Evolutionary conservation across 2,797 vertebrate species (phyloP).

Genomic region (Delichon dasypus): DNA sequence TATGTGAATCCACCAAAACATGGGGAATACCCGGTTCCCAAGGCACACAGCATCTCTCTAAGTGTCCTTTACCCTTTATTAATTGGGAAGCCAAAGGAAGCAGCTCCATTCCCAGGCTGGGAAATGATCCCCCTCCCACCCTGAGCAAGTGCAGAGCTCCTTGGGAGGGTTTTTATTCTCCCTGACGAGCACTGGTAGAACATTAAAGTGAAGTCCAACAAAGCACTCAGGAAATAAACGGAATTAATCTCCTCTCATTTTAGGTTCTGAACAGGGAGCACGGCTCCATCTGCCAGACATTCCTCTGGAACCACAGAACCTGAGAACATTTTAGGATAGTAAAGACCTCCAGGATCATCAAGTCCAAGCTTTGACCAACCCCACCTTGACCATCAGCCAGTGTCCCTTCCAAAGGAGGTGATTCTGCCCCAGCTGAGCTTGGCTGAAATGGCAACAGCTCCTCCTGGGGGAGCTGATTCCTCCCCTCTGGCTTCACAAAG

Average conservation of each 20-base stretch:
- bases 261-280: not conserved
- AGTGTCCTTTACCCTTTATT: not conserved
- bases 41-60: not conserved
- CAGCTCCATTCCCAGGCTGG: not conserved
- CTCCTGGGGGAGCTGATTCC: not conserved
- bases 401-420: not conserved
- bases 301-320: not conserved
- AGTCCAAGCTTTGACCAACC: not conserved
- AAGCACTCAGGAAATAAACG: not conserved
- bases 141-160: not conserved
- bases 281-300: not conserved
- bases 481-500: not conserved
- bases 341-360: not conserved
- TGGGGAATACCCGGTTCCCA: not conserved
- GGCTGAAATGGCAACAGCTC: not conserved
- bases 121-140: not conserved
- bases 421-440: not conserved
- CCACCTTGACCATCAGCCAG: not conserved
- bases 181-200: not conserved
- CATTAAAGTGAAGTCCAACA: not conserved
- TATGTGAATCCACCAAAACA: not conserved
- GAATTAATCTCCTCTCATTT: not conserved
- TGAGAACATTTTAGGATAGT: not conserved
- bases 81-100: not conserved
- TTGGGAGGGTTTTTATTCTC: not conserved